These are phyloP conservation scores for Neodontobutis hainanensis DNA, from an alignment of 2,113 vertebrate species.

Conservation along the genomic window DNA sequence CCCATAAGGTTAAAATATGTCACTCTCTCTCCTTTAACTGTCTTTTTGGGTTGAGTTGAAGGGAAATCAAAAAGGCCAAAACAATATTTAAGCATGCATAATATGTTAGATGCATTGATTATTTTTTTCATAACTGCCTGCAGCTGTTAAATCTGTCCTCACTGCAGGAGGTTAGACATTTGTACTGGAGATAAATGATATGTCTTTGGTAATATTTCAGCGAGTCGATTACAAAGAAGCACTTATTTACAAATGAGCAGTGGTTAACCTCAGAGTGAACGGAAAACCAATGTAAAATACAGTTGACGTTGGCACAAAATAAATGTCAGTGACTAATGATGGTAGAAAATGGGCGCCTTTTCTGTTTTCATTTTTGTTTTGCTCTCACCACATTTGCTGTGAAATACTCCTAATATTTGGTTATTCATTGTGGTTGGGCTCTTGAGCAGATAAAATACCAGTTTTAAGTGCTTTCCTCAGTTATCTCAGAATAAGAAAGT, in stretches of 20 bases:
- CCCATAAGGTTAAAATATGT: no score
- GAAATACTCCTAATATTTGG: not conserved
- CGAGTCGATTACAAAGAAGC: conserved; percentile 5
- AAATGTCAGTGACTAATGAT: no score
- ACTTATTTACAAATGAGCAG: not conserved
- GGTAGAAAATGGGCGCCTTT: not conserved
- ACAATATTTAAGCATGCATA: conserved; percentile 1
- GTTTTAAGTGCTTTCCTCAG: not conserved
- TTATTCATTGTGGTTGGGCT: not conserved
- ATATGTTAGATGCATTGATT: conserved; percentile 6
- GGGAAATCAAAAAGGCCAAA: not conserved
- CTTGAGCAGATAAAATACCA: not conserved
- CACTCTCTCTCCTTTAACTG: no score
- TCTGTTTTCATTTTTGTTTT: not conserved
- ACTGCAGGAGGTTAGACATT: conserved; percentile 6
- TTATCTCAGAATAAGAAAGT: conserved; percentile 4
- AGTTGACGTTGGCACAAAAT: not conserved
- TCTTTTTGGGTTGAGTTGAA: no score
- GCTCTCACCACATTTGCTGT: not conserved
- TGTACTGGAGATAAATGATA: conserved; percentile 21
- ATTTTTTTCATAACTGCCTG: not conserved
- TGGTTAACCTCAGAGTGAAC: not conserved
- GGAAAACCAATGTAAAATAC: not conserved
- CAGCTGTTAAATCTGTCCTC: not conserved
- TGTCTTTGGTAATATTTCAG: conserved; percentile 5